Evolutionary conservation across 2,797 vertebrate species (phyloP), one percentile per base, ranked within the genome.

Genomic region (Anas georgica): DNA sequence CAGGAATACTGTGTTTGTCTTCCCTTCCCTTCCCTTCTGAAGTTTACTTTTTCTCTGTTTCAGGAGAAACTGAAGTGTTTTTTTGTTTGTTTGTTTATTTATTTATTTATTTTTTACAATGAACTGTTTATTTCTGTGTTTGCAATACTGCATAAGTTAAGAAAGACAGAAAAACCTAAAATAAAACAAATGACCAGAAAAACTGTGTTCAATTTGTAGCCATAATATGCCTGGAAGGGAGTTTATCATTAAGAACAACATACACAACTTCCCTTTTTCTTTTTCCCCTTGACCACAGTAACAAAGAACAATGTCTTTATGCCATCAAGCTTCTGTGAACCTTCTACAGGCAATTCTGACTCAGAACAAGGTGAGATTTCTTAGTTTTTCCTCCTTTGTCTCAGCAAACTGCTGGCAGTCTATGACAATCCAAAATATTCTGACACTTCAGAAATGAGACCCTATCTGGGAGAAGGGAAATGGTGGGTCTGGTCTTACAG

Each of bases 251-350:
- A 66, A 56, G 12, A 82, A 5, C 10, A 39, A 11, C 4, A 4
- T 41, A 23, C 2, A 12, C 31, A 55, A 8, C 26, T 50, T 58
- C 2, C 6, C 11, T 59, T 54, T 43, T 64, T 52, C 78, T 28
- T 9, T 74, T 79, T 90, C 60, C 77, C 63, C 55, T 73, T 94
- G 75, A 35, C 58, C 95, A 73, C 98, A 99, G 99, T 98, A 97
- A 98, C 99, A 96, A 99, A 99, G 98, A 99, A 99, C 98, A 99
- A 99, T 98, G 99, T 99, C 94, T 99, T 99, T 97, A 99, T 99
- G 99, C 99, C 99, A 94, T 99, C 99, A 92, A 99, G 98, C 98
- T 99, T 99, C 98, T 99, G 98, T 95, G 99, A 99, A 97, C 98
- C 99, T 88, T 99, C 99, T 54, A 98, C 99, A 91, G 99, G 98